phyloP scores from a whole-genome alignment of 2,888 invertebrate species.

The Chironomus tentans region DNA sequence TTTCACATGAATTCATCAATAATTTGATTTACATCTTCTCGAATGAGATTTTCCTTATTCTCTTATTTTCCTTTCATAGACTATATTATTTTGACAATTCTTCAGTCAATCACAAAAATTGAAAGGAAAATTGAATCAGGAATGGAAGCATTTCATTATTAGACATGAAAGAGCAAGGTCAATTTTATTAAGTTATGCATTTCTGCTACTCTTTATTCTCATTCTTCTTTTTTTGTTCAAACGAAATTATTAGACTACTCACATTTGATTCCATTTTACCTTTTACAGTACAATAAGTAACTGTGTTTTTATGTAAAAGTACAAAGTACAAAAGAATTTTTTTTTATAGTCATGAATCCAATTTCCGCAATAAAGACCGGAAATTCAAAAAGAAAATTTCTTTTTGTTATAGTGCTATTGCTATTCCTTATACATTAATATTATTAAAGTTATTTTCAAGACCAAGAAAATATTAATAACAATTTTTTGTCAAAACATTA shows the following conservation, averaged over 20 bases:
- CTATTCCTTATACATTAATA: no score
- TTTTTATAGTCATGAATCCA: constrained; percentile 20
- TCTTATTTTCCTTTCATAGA: background rate
- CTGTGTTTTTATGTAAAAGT: no score
- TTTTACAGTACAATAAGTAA: no score
- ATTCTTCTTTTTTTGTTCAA: no score
- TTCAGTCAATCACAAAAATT: background rate
- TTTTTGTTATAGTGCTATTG: background rate
- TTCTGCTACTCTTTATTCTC: no score
- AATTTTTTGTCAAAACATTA: background rate
- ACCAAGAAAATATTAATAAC: background rate
- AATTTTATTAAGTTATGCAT: no score
- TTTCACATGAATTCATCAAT: constrained; percentile 16
- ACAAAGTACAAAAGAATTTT: background rate
- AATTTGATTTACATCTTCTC: constrained; percentile 14
- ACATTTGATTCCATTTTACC: no score
- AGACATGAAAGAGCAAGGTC: no score
- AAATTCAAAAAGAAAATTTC: constrained; percentile 1
- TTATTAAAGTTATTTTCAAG: background rate
- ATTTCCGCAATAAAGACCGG: constrained; percentile 15
- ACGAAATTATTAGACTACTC: no score
- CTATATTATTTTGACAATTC: background rate
- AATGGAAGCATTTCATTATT: no score
- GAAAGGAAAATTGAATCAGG: background rate
- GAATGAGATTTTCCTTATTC: no score